A percentile compares a stretch with the other conserved stretches of the same genome.
Conservation (phyloP, 2,113 vertebrate species). For the Gymnarchus niloticus region DNA sequence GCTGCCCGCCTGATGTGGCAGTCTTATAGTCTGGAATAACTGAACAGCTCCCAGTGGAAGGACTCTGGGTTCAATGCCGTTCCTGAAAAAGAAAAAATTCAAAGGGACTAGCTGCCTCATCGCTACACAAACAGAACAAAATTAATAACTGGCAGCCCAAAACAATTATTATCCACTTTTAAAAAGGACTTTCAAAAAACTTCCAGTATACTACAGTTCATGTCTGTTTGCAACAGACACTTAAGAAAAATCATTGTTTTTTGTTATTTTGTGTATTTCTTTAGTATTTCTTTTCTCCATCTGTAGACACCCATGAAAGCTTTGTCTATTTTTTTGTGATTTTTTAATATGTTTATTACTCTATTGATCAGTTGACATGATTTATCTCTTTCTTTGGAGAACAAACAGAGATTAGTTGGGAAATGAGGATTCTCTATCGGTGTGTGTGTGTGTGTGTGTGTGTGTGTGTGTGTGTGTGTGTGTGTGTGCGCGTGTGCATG, state of each 20-base stretch:
- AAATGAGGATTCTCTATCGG: too few relatives aligned
- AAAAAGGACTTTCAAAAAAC: not conserved
- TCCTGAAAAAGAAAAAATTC: conserved; percentile 11
- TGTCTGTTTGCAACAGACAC: not conserved
- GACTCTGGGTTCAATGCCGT: conserved; percentile 45
- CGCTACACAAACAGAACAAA: not conserved
- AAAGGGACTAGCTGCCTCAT: not conserved
- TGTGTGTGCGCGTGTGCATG: too few relatives aligned
- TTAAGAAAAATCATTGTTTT: not conserved
- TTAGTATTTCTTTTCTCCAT: too few relatives aligned
- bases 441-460: too few relatives aligned
- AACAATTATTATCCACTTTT: conserved; percentile 6
- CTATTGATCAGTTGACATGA: too few relatives aligned
- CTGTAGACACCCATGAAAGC: too few relatives aligned
- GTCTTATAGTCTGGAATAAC: conserved; percentile 49
- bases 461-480: too few relatives aligned
- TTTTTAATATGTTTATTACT: too few relatives aligned
- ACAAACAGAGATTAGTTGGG: too few relatives aligned
- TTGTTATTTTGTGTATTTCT: not conserved
- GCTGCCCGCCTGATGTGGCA: conserved; percentile 43
- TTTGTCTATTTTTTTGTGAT: too few relatives aligned
- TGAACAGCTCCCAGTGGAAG: conserved; percentile 55
- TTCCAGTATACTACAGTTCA: not conserved
- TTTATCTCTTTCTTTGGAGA: too few relatives aligned
- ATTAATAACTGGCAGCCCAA: not conserved